Conservation (phyloP, 2,888 invertebrate species). For the Rugalucina vietnamica region DNA sequence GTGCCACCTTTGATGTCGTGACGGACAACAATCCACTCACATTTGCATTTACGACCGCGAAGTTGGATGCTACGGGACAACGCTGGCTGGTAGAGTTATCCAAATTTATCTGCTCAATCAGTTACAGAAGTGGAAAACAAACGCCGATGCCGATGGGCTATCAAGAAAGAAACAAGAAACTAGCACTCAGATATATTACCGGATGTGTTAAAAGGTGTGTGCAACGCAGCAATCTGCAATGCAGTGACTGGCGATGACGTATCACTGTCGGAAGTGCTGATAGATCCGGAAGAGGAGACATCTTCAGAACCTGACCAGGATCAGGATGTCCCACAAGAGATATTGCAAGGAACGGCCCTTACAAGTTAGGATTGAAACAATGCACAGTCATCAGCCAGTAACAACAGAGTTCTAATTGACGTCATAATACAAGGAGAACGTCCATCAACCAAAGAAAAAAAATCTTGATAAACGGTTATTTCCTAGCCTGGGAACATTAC, state of each 20-base stretch:
- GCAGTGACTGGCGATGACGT: too few species aligned
- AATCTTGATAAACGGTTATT: background rate
- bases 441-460: background rate
- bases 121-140: background rate
- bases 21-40: slow-evolving; percentile 48
- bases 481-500: background rate
- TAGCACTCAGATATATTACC: background rate
- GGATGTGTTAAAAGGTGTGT: background rate
- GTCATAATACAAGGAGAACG: background rate
- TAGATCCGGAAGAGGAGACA: background rate
- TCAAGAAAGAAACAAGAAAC: background rate
- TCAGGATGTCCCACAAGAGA: too few species aligned
- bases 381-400: background rate
- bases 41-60: slow-evolving; percentile 28
- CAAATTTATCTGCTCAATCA: background rate
- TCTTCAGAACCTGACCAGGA: too few species aligned
- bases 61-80: slow-evolving; percentile 41
- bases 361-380: background rate
- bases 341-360: too few species aligned
- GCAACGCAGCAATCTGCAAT: background rate
- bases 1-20: background rate
- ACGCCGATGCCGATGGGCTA: slow-evolving; percentile 15
- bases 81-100: background rate
- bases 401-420: background rate
- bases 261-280: background rate